Conservation (phyloP, 1,140 invertebrate genomes). For the Aphis gossypii region DNA sequence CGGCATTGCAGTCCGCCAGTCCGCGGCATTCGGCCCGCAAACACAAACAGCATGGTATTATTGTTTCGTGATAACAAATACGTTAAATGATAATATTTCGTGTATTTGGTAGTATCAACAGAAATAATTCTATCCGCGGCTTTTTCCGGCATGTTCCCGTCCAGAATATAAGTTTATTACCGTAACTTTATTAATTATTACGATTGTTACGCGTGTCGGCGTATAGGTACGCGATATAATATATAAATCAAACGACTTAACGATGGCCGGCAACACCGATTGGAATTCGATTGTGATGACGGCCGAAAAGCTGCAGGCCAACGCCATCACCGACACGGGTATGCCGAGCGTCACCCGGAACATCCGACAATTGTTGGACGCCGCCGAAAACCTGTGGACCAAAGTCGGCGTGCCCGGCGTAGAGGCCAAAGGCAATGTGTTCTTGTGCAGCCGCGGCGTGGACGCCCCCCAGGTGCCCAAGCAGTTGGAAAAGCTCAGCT, state of each 20-base stretch:
- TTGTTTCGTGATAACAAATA: too few relatives aligned
- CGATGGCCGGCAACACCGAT: slow-evolving; percentile 28
- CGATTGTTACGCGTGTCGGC: too few relatives aligned
- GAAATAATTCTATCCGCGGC: too few relatives aligned
- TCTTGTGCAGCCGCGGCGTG: slow-evolving; percentile 90
- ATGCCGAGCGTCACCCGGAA: slow-evolving; percentile 51
- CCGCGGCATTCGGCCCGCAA: too few relatives aligned
- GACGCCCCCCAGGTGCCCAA: slow-evolving; percentile 85
- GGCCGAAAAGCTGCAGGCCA: slow-evolving; percentile 47
- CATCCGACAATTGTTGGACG: slow-evolving; percentile 45
- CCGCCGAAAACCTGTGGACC: slow-evolving; percentile 40
- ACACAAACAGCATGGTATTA: too few relatives aligned
- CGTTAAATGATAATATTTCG: too few relatives aligned
- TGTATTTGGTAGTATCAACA: too few relatives aligned
- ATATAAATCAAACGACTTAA: not conserved
- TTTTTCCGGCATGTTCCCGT: too few relatives aligned
- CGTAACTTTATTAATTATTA: too few relatives aligned
- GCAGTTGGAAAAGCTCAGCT: slow-evolving; percentile 86
- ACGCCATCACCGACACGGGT: slow-evolving; percentile 43
- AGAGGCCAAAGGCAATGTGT: slow-evolving; percentile 71
- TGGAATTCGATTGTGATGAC: slow-evolving; percentile 52
- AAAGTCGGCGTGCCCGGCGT: slow-evolving; percentile 49
- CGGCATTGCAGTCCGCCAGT: too few relatives aligned
- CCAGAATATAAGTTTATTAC: too few relatives aligned
- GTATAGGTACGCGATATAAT: too few relatives aligned